phyloP scores from a whole-genome alignment of 2,113 vertebrate species.

The Felis chaus region DNA sequence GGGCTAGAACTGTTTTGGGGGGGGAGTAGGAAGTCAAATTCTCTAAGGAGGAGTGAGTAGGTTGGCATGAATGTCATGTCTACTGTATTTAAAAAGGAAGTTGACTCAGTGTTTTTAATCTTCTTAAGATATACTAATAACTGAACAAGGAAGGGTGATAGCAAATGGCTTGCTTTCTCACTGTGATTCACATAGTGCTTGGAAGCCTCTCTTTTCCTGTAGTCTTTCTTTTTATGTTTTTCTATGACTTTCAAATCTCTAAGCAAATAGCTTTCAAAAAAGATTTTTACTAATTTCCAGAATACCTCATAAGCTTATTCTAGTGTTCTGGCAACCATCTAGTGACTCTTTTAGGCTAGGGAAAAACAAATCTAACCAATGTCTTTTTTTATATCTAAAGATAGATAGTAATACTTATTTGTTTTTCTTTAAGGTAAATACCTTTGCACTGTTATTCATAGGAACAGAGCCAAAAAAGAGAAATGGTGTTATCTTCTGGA shows the following conservation, averaged over 20 bases:
- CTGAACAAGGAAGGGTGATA: not conserved
- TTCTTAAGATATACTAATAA: not conserved
- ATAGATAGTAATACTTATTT: not conserved
- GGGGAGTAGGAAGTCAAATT: not conserved
- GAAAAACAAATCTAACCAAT: not conserved
- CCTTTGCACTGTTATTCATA: conserved; percentile 17
- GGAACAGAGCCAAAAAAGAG: not conserved
- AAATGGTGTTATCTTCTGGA: conserved; percentile 33
- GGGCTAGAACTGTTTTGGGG: not conserved
- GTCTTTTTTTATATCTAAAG: conserved; percentile 27
- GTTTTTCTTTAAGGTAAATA: conserved; percentile 17
- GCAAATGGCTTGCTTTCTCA: not conserved
- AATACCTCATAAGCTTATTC: not conserved
- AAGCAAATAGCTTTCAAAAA: not conserved
- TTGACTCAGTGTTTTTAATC: conserved; percentile 19
- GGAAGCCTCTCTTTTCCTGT: not conserved
- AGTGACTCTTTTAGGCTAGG: not conserved
- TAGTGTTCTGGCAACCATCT: not conserved
- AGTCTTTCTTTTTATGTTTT: not conserved
- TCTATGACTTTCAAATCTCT: conserved; percentile 16
- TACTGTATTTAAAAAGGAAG: conserved; percentile 34
- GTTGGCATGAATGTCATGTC: not conserved
- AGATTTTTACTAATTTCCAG: not conserved
- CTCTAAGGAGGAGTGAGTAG: not conserved
- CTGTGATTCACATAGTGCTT: not conserved